phyloP scores from a whole-genome alignment of 2,797 vertebrate species.

The Esox masquinongy region DNA sequence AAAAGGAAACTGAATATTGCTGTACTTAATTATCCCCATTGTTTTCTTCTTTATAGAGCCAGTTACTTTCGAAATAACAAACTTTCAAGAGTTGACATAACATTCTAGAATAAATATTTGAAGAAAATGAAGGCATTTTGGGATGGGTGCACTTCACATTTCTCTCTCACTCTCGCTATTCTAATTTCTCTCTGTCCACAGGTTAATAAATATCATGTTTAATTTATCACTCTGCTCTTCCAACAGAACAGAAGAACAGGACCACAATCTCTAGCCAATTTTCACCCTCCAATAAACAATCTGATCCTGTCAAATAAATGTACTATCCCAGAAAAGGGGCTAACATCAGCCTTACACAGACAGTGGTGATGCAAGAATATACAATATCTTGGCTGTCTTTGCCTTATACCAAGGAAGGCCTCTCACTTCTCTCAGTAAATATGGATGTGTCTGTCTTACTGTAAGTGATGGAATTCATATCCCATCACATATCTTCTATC shows the following conservation, averaged over 20 bases:
- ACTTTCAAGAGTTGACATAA: background rate
- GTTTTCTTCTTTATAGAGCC: constrained; percentile 1
- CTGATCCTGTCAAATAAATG: constrained; percentile 8
- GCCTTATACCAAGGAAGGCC: background rate
- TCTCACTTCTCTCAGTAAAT: background rate
- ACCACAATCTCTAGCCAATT: constrained; percentile 3
- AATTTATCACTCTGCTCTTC: constrained; percentile 17
- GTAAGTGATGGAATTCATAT: background rate
- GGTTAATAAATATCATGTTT: background rate
- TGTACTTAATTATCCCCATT: background rate
- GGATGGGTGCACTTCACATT: background rate
- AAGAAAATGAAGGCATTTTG: constrained; percentile 10
- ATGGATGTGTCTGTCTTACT: background rate
- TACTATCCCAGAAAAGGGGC: background rate
- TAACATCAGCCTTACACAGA: background rate
- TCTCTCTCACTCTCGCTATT: background rate
- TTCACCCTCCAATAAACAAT: constrained; percentile 22
- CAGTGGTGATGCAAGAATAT: constrained; percentile 3
- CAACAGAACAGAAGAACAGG: background rate
- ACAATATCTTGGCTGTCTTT: background rate
- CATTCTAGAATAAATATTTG: constrained; percentile 15
- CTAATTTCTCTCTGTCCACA: background rate
- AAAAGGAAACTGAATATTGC: background rate
- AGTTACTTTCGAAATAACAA: background rate
- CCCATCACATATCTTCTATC: too few species aligned